Base-by-base conservation (phyloP, 2,113 vertebrate genomes). In the Hyaena hyaena region DNA sequence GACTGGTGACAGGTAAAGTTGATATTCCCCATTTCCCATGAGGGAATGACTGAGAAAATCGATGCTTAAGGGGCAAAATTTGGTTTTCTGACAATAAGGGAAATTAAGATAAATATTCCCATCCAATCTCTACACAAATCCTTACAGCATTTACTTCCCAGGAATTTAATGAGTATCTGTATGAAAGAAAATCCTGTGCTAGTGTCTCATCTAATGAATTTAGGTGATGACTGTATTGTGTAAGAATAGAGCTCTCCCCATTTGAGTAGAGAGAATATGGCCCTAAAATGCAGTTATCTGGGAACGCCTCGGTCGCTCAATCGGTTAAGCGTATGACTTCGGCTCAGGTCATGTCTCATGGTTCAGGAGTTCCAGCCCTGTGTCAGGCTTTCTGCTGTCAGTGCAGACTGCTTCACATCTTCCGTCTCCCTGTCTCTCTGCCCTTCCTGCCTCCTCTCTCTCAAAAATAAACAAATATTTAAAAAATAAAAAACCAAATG, bases 51-150 rank as follows among this genome's bases (percentile, higher is more conserved):
- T 65, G 15, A 83, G 35, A 19, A 71, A 63, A 50, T 4, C 63
- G 2, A 95, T 43, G n/a, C 28, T 68, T 94, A 77, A 48, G 28
- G 39, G 43, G 73, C 39, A 88, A 82, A 53, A 74, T 89, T n/a
- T 96, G 17, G 87, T 79, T 48, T 94, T 92, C 33, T 79, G 23
- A 61, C 55, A 96, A 86, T 82, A 69, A 89, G 31, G 3, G 14
- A 96, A 93, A 87, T 50, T 68, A 85, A 93, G 11, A 65, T 58
- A 82, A 84, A 31, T 53, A 24, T 5, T 73, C 92, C 8, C 19
- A 89, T 39, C 31, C 17, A 58, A n/a, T 0, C 1, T 12, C 21
- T 45, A 33, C 8, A 35, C 26, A 91, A 80, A 74, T 58, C 17
- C 31, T 48, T 3, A 0, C 17, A 26, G 10, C n/a, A 80, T 26